Base-by-base conservation (phyloP, 1,140 invertebrate species). In the Charaxes varanes region DNA sequence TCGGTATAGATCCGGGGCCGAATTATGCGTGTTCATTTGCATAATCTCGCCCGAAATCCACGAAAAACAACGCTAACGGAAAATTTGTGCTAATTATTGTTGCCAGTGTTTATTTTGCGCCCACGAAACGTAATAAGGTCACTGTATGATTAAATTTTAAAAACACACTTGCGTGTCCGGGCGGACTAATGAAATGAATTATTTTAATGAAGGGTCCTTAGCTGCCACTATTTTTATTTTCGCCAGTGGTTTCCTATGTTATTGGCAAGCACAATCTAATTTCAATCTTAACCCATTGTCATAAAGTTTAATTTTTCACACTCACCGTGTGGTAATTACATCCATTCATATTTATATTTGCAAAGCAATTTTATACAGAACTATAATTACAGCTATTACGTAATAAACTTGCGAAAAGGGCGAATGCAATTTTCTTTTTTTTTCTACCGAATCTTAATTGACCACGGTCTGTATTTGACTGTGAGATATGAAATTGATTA, bases 191-290 rank as follows among this genome's bases (percentile, higher is more conserved):
- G 51, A 58, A 53, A 58, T 53, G 43, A 54, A 58, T 53, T 54
- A 54, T 58, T 58, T 47, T 58, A 58, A 58, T 54, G 46, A 54
- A 57, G 44, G 53, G 53, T 47, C 36, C 38, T 46, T 43, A 51
- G 42, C 50, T 26, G 14, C 41, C 22, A 53, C 50, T 53, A 48
- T 41, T 51, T 53, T 48, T 53, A 48, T 53, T 35, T 43, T 40
- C 24, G 40, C 35, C 38, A 27, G 40, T 35, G 35, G 35, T 44
- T 50, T 50, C 22, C 27, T 41, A 17, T 40, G 35, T 44, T 24
- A 23, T 6, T 2, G n/a, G 7, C 10, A 13, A 4, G 4, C 6
- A 15, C 24, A 26, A 21, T 7, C 27, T 2, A 43, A 35, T 32
- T 5, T 36, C 7, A 6, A n/a, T 5, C 13, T 8, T 48, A 35